These are phyloP conservation scores for Argyresthia goedartella DNA, from an alignment of 2,888 invertebrate species.

Conservation along the genomic window DNA sequence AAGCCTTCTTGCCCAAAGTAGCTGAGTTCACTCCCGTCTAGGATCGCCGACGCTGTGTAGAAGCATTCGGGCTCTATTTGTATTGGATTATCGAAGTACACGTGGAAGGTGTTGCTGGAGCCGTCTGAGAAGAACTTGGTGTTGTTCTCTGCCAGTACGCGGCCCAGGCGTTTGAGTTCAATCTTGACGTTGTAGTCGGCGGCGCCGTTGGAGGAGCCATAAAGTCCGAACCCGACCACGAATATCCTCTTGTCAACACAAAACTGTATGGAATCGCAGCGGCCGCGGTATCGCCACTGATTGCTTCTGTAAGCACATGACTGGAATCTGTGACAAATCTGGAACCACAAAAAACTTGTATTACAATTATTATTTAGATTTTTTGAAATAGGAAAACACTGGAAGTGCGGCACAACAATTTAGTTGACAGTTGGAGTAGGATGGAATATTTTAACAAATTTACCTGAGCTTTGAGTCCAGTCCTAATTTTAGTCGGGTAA, in stretches of 20 bases:
- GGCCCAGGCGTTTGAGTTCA: conserved; percentile 90
- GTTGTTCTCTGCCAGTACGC: conserved; percentile 90
- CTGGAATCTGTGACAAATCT: conserved; percentile 96
- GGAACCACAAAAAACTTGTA: conserved; percentile 21
- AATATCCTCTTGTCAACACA: conserved; percentile 96
- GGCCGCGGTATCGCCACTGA: conserved; percentile 96
- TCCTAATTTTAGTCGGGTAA: conserved; percentile 86
- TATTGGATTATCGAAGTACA: conserved; percentile 84
- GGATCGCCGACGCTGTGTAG: conserved; percentile 95
- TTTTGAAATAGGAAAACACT: no score
- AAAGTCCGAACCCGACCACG: conserved; percentile 94
- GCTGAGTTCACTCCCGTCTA: conserved; percentile 94
- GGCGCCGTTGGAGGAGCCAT: conserved; percentile 96
- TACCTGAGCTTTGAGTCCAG: conserved; percentile 91
- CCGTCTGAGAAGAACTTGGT: conserved; percentile 97
- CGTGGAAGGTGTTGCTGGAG: conserved; percentile 93
- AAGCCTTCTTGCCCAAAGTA: conserved; percentile 98
- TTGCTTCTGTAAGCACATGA: conserved; percentile 97
- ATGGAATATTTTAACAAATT: conserved; percentile 6
- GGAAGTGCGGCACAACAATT: no score
- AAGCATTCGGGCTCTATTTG: conserved; percentile 94
- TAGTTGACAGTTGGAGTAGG: no score
- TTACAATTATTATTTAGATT: not conserved
- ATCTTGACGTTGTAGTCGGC: conserved; percentile 96
- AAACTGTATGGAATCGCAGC: conserved; percentile 97